phyloP scores from a whole-genome alignment of 2,888 invertebrate species.

The Operophtera brumata region DNA sequence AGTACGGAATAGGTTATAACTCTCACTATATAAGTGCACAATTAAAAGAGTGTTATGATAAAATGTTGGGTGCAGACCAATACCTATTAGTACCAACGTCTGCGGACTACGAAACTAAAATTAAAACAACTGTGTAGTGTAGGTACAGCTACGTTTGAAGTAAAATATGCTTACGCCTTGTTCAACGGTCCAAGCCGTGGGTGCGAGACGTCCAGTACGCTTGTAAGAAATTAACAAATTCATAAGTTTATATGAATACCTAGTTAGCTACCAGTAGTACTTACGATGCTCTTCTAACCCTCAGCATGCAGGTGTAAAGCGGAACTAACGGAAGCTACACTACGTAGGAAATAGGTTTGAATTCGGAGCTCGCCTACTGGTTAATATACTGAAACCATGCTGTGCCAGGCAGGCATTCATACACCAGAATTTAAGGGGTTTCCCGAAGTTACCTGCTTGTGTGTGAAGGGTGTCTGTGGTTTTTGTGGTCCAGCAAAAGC shows the following conservation, averaged over 20 bases:
- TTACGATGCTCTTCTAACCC: not conserved
- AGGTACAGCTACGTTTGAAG: too few relatives aligned
- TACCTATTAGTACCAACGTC: too few relatives aligned
- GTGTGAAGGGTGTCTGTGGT: too few relatives aligned
- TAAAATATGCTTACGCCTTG: constrained; percentile 61
- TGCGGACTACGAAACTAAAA: too few relatives aligned
- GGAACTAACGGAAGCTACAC: not conserved
- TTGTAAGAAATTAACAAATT: constrained; percentile 47
- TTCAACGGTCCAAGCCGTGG: constrained; percentile 75
- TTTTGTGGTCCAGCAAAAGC: not conserved
- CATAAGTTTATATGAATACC: constrained; percentile 2
- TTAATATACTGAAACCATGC: not conserved
- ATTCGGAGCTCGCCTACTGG: not conserved
- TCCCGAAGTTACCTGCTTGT: not conserved
- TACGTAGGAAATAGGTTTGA: not conserved
- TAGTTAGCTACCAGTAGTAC: not conserved
- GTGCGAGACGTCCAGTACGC: constrained; percentile 73
- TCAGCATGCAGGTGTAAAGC: not conserved
- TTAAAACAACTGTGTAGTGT: too few relatives aligned
- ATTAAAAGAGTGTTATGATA: too few relatives aligned
- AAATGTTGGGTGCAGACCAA: too few relatives aligned
- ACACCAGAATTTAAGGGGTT: too few relatives aligned
- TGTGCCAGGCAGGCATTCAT: not conserved
- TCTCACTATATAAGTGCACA: too few relatives aligned
- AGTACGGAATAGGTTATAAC: too few relatives aligned